Evolutionary conservation across 2,888 invertebrate species (phyloP).

Genomic region (Eupithecia insigniata): DNA sequence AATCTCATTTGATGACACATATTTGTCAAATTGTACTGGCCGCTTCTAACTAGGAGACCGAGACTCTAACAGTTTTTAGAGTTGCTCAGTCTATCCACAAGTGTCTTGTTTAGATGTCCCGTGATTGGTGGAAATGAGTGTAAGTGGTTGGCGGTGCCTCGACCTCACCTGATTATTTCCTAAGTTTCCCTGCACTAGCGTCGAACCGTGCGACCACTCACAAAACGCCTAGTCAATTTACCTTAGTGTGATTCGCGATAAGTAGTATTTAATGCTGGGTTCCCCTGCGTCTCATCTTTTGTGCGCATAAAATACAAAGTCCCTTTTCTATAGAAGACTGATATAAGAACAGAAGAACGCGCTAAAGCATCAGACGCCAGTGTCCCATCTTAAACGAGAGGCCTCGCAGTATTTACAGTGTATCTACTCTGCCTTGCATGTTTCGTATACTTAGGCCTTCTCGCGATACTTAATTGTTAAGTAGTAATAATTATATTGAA

Average conservation of each 20-base stretch:
- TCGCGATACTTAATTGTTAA: slow-evolving; percentile 82
- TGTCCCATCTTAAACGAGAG: slow-evolving; percentile 38
- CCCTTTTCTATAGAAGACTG: slow-evolving; percentile 3
- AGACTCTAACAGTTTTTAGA: background rate
- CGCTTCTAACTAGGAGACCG: background rate
- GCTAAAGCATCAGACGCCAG: background rate
- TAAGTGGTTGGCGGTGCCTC: slow-evolving; percentile 27
- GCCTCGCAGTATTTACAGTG: slow-evolving; percentile 48
- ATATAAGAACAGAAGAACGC: background rate
- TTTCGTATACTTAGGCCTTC: slow-evolving; percentile 60
- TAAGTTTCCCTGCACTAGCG: slow-evolving; percentile 35
- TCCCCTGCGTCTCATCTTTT: slow-evolving; percentile 11
- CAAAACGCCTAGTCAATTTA: slow-evolving; percentile 84
- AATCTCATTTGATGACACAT: background rate
- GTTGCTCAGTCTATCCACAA: background rate
- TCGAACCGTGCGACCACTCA: slow-evolving; percentile 69
- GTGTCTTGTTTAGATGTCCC: slow-evolving; percentile 18
- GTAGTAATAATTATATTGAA: slow-evolving; percentile 82
- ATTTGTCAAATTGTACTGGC: background rate
- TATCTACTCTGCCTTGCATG: slow-evolving; percentile 40
- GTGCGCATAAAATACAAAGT: background rate
- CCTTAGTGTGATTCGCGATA: slow-evolving; percentile 84
- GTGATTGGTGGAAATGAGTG: slow-evolving; percentile 7
- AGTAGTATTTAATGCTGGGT: slow-evolving; percentile 68
- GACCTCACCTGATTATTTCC: slow-evolving; percentile 33